A percentile compares a stretch with the other conserved stretches of the same genome.
Evolutionary conservation across 2,113 vertebrate species (phyloP).

Genomic region (Macheiramphus alcinus): DNA sequence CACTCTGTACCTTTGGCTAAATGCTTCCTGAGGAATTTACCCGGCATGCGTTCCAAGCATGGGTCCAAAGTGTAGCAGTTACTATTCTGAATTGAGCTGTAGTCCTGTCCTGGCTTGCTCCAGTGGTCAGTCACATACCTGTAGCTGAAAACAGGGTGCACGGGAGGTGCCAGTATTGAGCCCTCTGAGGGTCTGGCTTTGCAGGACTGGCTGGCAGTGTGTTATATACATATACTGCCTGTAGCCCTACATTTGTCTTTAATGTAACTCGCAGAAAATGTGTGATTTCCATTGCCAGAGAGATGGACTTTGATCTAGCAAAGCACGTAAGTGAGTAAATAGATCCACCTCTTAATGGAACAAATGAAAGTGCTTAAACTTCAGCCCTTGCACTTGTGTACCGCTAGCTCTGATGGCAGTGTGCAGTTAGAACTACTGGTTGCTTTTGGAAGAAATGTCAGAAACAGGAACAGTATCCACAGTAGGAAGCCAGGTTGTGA

Average conservation of each 20-base stretch:
- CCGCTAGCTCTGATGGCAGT: not conserved
- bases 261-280: not conserved
- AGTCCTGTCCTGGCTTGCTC: not conserved
- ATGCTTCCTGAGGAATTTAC: not conserved
- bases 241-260: not conserved
- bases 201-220: not conserved
- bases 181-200: not conserved
- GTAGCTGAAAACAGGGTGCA: not conserved
- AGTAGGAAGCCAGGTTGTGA: not conserved
- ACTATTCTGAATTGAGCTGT: not conserved
- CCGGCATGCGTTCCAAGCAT: fast-evolving
- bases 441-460: not conserved
- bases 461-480: not conserved
- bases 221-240: not conserved
- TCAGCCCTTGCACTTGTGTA: not conserved
- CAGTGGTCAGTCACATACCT: not conserved
- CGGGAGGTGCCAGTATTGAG: not conserved
- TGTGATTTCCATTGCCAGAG: not conserved
- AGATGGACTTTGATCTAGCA: not conserved
- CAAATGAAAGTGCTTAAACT: not conserved
- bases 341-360: not conserved
- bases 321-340: not conserved
- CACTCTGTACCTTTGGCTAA: not conserved
- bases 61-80: not conserved
- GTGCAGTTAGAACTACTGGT: not conserved